Base-by-base conservation (phyloP, 2,888 invertebrate genomes). In the Pachydiplax longipennis region DNA sequence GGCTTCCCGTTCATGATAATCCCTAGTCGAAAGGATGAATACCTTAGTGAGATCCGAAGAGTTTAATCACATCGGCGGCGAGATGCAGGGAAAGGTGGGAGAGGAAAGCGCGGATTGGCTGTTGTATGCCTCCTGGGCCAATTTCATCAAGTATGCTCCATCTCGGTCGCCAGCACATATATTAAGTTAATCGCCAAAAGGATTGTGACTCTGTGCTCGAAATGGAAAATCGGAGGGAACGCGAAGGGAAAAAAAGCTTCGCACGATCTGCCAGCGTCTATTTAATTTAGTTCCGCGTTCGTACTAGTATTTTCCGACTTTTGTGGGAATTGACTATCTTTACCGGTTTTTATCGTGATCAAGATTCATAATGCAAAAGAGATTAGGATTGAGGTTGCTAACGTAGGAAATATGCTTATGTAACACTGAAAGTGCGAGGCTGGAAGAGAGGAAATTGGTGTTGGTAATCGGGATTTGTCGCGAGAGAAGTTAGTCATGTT, bases 41-140 rank as follows among this genome's bases (percentile, higher is more conserved):
- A 61, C 87, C 61, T 87, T 61, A 87, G 65, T 31, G 87, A 35
- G 61, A 87, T 53, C 35, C 65, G 61, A 87, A 87, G 87, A 87
- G 87, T 87, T 73, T 87, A 87, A 87, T 87, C 87, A 87, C 87
- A 61, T 58, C 87, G 58, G 87, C 83, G 58, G 31, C 31, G 83
- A 48, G 83, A 22, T 25, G 80, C 35, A 31, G 25, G 40, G 82
- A n/a, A 53, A 53, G 31, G 53, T 58, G 53, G 87, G 37, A 65
- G 61, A 15, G 61, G 61, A 83, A n/a, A 22, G 87, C 87, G 87
- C 22, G 65, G 73, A 73, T 73, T 31, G 73, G 73, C 73, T 73
- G 73, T 25, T 25, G 25, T 73, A 73, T 73, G 73, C 73, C 73
- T 73, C 73, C 73, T 73, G 73, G 73, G 73, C 73, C 73, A 73